phyloP scores from a whole-genome alignment of 2,113 vertebrate species.

The Bubalus kerabau region DNA sequence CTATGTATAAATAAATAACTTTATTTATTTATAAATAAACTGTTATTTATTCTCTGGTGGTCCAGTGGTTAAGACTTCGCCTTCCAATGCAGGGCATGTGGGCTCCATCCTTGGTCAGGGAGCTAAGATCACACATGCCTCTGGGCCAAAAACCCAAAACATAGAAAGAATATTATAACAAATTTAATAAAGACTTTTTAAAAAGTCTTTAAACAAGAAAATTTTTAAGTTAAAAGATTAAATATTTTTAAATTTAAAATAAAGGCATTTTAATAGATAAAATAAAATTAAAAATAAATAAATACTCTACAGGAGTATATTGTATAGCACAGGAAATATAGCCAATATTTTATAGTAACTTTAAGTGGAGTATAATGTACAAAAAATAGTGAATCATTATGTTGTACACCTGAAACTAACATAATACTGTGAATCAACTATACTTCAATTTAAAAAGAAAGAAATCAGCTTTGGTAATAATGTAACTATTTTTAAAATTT shows the following conservation, averaged over 20 bases:
- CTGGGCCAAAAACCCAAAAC: not conserved
- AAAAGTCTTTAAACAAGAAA: not conserved
- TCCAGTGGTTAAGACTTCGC: not conserved
- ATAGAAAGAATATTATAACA: not conserved
- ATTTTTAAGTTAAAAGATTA: not conserved
- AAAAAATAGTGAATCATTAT: not conserved
- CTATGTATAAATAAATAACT: not conserved
- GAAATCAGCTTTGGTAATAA: not conserved
- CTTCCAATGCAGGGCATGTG: not conserved
- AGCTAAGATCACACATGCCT: not conserved
- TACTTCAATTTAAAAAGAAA: not conserved
- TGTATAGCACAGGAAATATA: not conserved
- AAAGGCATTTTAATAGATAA: not conserved
- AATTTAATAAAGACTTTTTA: not conserved
- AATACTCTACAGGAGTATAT: not conserved
- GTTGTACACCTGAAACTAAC: not conserved
- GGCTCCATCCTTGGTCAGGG: not conserved
- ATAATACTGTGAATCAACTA: not conserved
- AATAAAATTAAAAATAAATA: not conserved
- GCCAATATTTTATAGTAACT: not conserved
- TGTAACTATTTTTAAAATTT: rapidly evolving
- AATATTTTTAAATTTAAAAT: not conserved
- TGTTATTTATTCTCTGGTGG: not conserved
- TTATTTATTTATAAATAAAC: too few relatives aligned
- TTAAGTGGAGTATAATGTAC: not conserved